A percentile compares a stretch with the other conserved stretches of the same genome.
phyloP scores from a whole-genome alignment of 2,113 vertebrate species.

The Gulo gulo region DNA sequence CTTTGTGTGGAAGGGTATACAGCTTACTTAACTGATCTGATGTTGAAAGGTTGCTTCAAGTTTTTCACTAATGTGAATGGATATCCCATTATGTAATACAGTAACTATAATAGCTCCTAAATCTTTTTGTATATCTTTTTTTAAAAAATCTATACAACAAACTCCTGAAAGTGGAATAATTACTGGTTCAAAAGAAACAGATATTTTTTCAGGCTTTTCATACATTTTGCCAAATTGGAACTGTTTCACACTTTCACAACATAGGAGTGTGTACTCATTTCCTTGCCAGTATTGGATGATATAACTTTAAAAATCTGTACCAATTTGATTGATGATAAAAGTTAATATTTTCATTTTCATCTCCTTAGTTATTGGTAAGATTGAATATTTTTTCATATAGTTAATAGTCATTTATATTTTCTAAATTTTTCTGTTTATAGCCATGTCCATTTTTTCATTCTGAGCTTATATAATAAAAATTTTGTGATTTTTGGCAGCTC shows the following conservation, averaged over 20 bases:
- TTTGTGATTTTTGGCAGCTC: background rate
- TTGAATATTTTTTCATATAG: background rate
- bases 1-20: background rate
- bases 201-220: background rate
- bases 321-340: background rate
- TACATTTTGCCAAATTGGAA: background rate
- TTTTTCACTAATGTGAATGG: background rate
- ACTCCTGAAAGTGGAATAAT: background rate
- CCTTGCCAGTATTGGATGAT: background rate
- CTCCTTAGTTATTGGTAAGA: background rate
- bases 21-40: background rate
- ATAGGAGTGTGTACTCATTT: background rate
- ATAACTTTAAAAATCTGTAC: background rate
- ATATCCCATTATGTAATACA: background rate
- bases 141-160: background rate
- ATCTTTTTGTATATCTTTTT: background rate
- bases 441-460: background rate
- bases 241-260: background rate
- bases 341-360: background rate
- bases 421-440: background rate
- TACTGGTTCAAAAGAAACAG: background rate
- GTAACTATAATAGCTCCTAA: background rate
- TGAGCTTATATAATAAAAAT: conserved; percentile 7
- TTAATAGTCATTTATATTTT: background rate
- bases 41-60: background rate